Evolutionary conservation across 2,888 invertebrate genomes (phyloP), one percentile per base, ranked within the genome.

Genomic region (Nematopogon swammerdamellus): DNA sequence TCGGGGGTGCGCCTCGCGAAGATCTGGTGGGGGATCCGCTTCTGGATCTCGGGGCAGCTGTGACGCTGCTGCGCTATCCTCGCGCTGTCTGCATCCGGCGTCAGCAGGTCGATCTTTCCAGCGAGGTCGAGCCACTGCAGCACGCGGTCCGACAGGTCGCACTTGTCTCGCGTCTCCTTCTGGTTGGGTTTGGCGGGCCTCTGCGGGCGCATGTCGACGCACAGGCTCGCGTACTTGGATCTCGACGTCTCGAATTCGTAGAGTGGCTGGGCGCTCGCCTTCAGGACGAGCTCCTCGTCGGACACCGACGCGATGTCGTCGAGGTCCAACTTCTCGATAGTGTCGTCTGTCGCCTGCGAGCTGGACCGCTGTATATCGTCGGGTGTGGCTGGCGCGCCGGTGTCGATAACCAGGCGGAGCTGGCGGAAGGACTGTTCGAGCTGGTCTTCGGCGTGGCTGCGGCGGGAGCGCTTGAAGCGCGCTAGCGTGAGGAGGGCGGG

Each of bases 51-150:
- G 2, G 76, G 71, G 69, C 75, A 72, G 56, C 74, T 77, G 64
- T 75, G 75, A 14, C 74, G 61, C 3, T 72, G 79, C 49, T 74
- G 75, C 2, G 68, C 54, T 63, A 76, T 70, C 43, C 77, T 56
- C 50, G 72, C 71, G 0, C 54, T 29, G n/a, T 50, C 62, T 20
- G 66, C 70, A 14, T 68, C 67, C 2, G 72, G 65, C n/a, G 68
- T 65, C 17, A 80, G 54, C 20, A 80, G 58, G 56, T 76, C 74
- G 2, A 80, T 74, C 59, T 84, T 83, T 0, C 86, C 87, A 0
- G 90, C 89, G 50, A 91, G 69, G 63, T 91, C 90, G 55, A 92
- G 62, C 92, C 92, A 92, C 58, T 89, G 87, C 3, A 91, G 68
- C 0, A 92, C 92, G 49, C 90, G 79, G 52, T 91, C 89, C 0